Evolutionary conservation across 2,113 vertebrate genomes (phyloP), one percentile per base, ranked within the genome.

Genomic region (Cyanoderma ruficeps): DNA sequence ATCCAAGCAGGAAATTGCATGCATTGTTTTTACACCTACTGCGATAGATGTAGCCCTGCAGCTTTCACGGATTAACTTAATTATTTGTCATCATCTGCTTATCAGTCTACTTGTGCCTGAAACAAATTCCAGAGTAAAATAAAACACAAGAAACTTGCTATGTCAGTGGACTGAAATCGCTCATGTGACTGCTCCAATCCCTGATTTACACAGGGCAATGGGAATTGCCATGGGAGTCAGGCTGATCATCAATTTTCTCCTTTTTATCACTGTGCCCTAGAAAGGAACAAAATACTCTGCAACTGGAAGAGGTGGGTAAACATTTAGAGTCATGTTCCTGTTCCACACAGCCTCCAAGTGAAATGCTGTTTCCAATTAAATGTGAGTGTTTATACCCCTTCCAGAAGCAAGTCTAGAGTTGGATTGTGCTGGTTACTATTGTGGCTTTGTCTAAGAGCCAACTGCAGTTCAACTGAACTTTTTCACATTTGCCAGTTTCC

Each of bases 51-150:
- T 23, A 89, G 42, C 52, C 70, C 64, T 1, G 10, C 15, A 91
- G 74, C 60, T 87, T 84, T 81, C 69, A 52, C 41, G 70, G 60
- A 91, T 94, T 95, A 87, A 87, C 39, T 94, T 61, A 75, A 78
- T 84, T 91, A 87, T 77, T 93, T 52, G 46, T 65, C 41, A 90
- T 91, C 64, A 77, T 67, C 77, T 93, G 52, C 39, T 87, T 84
- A 75, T 87, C 83, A 78, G 52, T 50, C 47, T 70, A 42, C 44
- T 82, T 52, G 27, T 68, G 30, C 77, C 69, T 84, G 53, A 96
- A 91, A 85, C 4, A 0, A 75, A 89, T 87, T 94, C 88, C 41
- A 85, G 74, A 41, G 37, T 52, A 68, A 93, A 89, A 81, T 52
- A 67, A 78, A 91, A 42, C 55, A 83, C 15, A 24, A 75, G 61